Evolutionary conservation across 37 sponge, comb jelly and placozoan species (phyloP).

Genomic region (Cliona cf. orientalis): DNA sequence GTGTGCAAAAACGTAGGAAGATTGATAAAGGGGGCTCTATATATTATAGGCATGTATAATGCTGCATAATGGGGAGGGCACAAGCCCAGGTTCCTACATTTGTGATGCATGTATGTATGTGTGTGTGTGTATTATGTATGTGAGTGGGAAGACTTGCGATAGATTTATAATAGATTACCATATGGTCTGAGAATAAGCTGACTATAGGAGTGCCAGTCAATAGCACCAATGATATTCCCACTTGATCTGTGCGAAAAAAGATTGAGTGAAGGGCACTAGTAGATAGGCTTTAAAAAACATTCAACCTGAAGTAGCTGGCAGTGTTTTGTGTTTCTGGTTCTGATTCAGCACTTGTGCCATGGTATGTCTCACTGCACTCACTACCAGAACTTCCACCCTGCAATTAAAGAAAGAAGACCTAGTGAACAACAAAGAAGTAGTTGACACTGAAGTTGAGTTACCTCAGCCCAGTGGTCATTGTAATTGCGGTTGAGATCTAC

Average conservation of each 20-base stretch:
- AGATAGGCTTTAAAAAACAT: slow-evolving; percentile 11
- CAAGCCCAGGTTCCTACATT: too few relatives aligned
- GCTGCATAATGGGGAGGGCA: too few relatives aligned
- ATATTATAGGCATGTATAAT: too few relatives aligned
- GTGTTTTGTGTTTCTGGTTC: slow-evolving; percentile 64
- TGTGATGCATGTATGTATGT: not conserved
- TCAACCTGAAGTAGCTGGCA: not conserved
- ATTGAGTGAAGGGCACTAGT: slow-evolving; percentile 6
- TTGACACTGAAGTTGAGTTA: slow-evolving; percentile 6
- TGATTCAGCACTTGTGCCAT: slow-evolving; percentile 67
- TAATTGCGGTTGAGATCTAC: slow-evolving; percentile 88
- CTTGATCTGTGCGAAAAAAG: slow-evolving; percentile 16
- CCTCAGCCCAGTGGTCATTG: slow-evolving; percentile 68
- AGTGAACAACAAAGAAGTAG: not conserved
- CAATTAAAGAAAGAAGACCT: not conserved
- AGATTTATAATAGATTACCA: too few relatives aligned
- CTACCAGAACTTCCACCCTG: slow-evolving; percentile 58
- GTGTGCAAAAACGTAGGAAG: too few relatives aligned
- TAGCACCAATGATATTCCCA: slow-evolving; percentile 63
- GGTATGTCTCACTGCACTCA: slow-evolving; percentile 74
- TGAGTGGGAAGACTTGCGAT: not conserved
- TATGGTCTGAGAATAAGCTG: slow-evolving; percentile 82
- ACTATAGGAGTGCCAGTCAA: slow-evolving; percentile 82
- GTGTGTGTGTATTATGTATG: not conserved
- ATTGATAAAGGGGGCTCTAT: too few relatives aligned